phyloP scores from a whole-genome alignment of 2,113 vertebrate species.

The mouse (Mus musculus) region GRCm39 chr10:97552501-97553000 shows the following conservation, averaged over 20 bases:
- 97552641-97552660: too few relatives aligned
- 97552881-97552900: constrained; percentile 26
- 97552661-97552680: too few relatives aligned
- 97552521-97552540: not conserved
- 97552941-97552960: constrained; percentile 38
- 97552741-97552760: not conserved
- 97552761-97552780: not conserved
- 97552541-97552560: not conserved
- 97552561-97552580: not conserved
- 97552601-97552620: too few relatives aligned
- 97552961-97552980: not conserved
- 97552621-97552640: too few relatives aligned
- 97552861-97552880: not conserved
- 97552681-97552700: accelerated
- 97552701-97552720: not conserved
- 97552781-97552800: not conserved
- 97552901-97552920: constrained; percentile 42
- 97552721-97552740: not conserved
- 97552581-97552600: too few relatives aligned
- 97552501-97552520: not conserved
- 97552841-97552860: constrained; percentile 42
- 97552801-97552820: not conserved
- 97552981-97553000: not conserved
- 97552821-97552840: not conserved
- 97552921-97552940: constrained; percentile 26